Percentiles rank a stretch among this genome's conserved stretches.
Evolutionary conservation across 2,797 vertebrate genomes (phyloP).

Genomic region (Danio aesculapii): DNA sequence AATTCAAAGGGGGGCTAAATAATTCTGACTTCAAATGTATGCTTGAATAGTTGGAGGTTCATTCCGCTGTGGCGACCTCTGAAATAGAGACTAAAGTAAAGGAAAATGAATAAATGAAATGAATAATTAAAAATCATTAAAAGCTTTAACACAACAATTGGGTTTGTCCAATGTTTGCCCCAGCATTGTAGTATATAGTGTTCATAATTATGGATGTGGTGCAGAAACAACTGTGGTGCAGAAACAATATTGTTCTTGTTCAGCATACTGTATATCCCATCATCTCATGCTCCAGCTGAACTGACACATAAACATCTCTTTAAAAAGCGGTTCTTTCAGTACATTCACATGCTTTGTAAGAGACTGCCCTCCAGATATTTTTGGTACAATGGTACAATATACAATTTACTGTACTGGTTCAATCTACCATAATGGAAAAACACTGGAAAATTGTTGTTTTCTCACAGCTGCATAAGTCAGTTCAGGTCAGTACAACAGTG

Average conservation of each 20-base stretch:
- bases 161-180: too few relatives aligned
- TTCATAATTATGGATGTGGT: neutral
- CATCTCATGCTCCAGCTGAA: conserved; percentile 3
- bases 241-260: neutral
- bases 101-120: too few relatives aligned
- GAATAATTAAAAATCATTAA: too few relatives aligned
- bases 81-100: too few relatives aligned
- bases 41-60: too few relatives aligned
- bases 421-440: neutral
- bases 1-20: too few relatives aligned
- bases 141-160: too few relatives aligned
- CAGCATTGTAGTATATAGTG: neutral
- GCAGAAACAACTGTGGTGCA: neutral
- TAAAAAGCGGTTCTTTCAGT: neutral
- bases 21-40: too few relatives aligned
- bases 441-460: neutral
- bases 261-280: neutral
- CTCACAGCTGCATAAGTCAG: neutral
- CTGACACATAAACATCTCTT: neutral
- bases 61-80: too few relatives aligned
- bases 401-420: neutral
- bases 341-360: neutral
- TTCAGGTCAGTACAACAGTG: neutral
- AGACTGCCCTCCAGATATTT: neutral
- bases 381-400: neutral